Conservation (phyloP, 2,888 invertebrate genomes). For the Callinectes sapidus region DNA sequence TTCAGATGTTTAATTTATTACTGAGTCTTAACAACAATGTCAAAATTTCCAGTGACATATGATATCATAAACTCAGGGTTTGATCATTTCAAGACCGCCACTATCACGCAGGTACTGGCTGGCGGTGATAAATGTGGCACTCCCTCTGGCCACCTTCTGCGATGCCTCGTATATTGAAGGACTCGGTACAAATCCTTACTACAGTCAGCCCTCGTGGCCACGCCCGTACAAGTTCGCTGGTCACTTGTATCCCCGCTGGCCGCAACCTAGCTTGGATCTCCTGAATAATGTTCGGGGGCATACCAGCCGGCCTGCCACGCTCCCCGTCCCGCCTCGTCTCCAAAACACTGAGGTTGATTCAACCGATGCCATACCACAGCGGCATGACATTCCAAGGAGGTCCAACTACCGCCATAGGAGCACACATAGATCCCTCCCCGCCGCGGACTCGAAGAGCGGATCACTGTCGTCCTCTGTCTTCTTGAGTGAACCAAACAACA, state of each 20-base stretch:
- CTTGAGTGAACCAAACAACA: background rate
- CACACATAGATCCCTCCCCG: background rate
- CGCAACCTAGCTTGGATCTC: background rate
- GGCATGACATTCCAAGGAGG: background rate
- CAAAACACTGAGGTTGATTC: background rate
- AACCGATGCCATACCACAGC: background rate
- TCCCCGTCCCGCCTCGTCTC: background rate
- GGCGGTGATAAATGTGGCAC: background rate
- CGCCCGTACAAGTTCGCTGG: background rate
- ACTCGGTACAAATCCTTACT: no score
- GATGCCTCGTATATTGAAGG: background rate
- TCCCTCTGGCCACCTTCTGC: background rate
- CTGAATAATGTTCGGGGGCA: background rate
- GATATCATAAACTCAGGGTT: background rate
- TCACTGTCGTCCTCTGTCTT: background rate
- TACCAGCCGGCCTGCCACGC: background rate
- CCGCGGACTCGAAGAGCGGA: background rate
- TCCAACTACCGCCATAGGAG: background rate
- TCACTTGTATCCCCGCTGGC: background rate
- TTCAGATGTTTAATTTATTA: background rate
- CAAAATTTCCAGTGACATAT: background rate
- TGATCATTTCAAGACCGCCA: background rate
- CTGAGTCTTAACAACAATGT: background rate
- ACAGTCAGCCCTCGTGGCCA: background rate
- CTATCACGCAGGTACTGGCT: conserved; percentile 3